A percentile compares a stretch with the other conserved stretches of the same genome.
Conservation (phyloP, 2,797 vertebrate genomes). For the Acanthornis magna region DNA sequence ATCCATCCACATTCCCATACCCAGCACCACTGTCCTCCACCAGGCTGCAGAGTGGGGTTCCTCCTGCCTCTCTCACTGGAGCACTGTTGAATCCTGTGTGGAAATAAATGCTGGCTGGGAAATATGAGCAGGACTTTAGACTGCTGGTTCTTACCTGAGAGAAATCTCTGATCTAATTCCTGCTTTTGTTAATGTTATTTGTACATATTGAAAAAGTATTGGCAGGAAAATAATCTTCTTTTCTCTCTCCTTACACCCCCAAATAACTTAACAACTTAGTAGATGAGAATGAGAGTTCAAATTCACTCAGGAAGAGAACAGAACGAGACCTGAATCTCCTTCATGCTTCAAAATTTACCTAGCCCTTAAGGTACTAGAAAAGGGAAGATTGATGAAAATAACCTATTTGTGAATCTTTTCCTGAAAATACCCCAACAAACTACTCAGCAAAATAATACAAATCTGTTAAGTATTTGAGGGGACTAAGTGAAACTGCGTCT, state of each 20-base stretch:
- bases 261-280: background rate
- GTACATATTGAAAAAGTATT: background rate
- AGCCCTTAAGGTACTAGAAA: background rate
- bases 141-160: background rate
- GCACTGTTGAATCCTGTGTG: background rate
- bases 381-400: background rate
- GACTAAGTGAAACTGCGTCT: background rate
- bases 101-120: background rate
- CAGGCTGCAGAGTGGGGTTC: background rate
- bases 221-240: background rate
- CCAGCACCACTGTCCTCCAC: no score
- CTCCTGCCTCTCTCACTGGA: background rate
- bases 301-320: background rate
- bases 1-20: background rate
- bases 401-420: background rate
- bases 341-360: background rate
- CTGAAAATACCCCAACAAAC: background rate
- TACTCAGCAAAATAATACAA: background rate
- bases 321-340: background rate
- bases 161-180: constrained; percentile 17
- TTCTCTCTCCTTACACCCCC: background rate
- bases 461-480: background rate
- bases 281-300: background rate
- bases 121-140: background rate
- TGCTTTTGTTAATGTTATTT: background rate